Evolutionary conservation across 2,113 vertebrate species (phyloP), one percentile per base, ranked within the genome.

Genomic region (Stercorarius parasiticus): DNA sequence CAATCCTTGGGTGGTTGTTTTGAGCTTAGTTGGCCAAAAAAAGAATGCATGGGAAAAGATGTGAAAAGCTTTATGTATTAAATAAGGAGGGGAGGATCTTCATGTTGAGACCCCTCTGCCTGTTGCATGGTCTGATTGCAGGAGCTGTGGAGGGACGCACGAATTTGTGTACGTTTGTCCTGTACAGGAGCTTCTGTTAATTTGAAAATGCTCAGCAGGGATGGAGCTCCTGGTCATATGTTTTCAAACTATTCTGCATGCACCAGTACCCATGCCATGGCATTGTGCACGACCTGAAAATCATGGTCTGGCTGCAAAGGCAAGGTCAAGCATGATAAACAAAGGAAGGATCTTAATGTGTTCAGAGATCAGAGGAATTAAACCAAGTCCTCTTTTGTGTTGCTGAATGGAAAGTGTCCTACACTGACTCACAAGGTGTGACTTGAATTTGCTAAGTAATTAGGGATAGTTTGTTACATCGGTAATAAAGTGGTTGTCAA

Each of bases 271-370:
- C 19, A 27, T 83, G 82, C 67, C 84, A 67, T 18, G 66, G 62
- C 82, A 94, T 95, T 95, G 91, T 97, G 89, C 30, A 30, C 3
- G 91, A 97, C 95, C 96, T 95, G 84, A 85, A 95, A 95, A 93
- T 55, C 82, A 11, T 55, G 71, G 59, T 74, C 79, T 96, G 71
- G 78, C 71, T 90, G 87, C 64, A 83, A 77, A 91, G 55, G 58
- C 79, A 90, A 97, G 96, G 97, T 97, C 96, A 97, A 66, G 42
- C 6, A 1, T 13, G 49, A 69, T 74, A 77, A 93, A 97, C 94
- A 96, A 96, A 90, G 71, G 82, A 78, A 36, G 0, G 2, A 25
- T 80, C 70, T 80, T 77, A 79, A 73, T n/a, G 47, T 88, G 30
- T 66, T 87, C 66, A 64, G 78, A 90, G 89, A 55, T 66, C 58